Conservation (phyloP, 1,140 invertebrate species). For the Pogonomyrmex californicus region DNA sequence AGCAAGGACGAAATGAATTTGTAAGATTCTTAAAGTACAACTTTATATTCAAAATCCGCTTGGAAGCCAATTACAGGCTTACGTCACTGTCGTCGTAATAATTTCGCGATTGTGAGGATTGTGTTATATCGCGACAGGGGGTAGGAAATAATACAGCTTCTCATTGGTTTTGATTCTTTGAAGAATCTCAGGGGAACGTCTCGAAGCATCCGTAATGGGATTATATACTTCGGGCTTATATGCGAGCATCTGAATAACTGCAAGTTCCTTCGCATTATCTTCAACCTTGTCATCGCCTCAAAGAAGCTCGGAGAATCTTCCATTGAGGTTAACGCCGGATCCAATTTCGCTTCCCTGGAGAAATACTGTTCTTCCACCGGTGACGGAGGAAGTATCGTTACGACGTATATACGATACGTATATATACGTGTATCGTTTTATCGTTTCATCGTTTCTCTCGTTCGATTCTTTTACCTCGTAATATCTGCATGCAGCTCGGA, state of each 20-base stretch:
- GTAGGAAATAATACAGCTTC: background rate
- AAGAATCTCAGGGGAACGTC: conserved; percentile 9
- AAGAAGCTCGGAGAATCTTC: conserved; percentile 7
- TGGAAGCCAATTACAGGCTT: background rate
- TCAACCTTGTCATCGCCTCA: conserved; percentile 4
- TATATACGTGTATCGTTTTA: background rate
- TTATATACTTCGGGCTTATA: conserved; percentile 2
- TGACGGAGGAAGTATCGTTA: conserved; percentile 15
- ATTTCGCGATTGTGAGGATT: background rate
- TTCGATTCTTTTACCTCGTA: background rate
- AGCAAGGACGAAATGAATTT: background rate
- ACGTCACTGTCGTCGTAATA: background rate
- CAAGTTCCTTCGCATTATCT: background rate
- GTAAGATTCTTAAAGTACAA: conserved; percentile 21
- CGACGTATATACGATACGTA: background rate
- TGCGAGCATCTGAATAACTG: conserved; percentile 39
- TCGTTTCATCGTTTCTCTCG: conserved; percentile 27
- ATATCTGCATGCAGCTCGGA: background rate
- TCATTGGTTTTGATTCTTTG: background rate
- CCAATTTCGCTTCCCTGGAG: conserved; percentile 30
- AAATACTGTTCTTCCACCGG: conserved; percentile 24
- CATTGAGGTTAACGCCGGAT: conserved; percentile 43
- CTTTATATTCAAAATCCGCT: conserved; percentile 10
- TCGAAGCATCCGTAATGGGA: background rate
- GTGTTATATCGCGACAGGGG: background rate